A percentile compares a stretch with the other conserved stretches of the same genome.
Conservation (phyloP, 2,888 invertebrate genomes). For the Lottia gigantea region DNA sequence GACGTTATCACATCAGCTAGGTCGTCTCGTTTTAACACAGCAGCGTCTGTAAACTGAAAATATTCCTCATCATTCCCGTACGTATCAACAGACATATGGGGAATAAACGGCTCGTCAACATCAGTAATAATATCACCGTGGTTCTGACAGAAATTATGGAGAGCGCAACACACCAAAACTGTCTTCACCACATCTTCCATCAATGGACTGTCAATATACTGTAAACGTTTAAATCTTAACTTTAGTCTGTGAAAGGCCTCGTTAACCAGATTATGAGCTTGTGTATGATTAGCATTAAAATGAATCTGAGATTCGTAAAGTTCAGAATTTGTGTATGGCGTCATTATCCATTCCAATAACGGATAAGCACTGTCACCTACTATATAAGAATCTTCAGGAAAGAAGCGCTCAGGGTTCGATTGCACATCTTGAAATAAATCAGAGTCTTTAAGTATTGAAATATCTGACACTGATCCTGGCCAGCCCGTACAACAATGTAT, state of each 20-base stretch:
- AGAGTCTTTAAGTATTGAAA: constrained; percentile 24
- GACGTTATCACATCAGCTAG: background rate
- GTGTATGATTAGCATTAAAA: constrained; percentile 18
- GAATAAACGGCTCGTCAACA: background rate
- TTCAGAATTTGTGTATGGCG: constrained; percentile 18
- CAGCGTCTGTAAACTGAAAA: background rate
- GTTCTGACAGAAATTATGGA: constrained; percentile 29
- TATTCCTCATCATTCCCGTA: background rate
- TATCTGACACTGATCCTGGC: constrained; percentile 28
- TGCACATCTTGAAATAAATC: constrained; percentile 24
- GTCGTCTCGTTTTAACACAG: background rate
- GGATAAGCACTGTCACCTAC: constrained; percentile 25
- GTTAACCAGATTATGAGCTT: background rate
- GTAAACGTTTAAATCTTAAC: constrained; percentile 25
- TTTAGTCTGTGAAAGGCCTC: constrained; percentile 14
- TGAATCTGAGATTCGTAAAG: constrained; percentile 18
- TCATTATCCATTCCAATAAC: constrained; percentile 27
- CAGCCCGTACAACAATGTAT: constrained; percentile 31
- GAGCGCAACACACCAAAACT: constrained; percentile 28
- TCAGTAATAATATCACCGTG: constrained; percentile 14
- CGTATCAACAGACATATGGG: background rate
- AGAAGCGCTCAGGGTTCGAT: constrained; percentile 13
- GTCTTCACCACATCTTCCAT: constrained; percentile 27
- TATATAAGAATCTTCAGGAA: constrained; percentile 23
- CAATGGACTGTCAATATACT: constrained; percentile 24